Conservation (phyloP, 1,140 invertebrate genomes). For the Sipha flava region DNA sequence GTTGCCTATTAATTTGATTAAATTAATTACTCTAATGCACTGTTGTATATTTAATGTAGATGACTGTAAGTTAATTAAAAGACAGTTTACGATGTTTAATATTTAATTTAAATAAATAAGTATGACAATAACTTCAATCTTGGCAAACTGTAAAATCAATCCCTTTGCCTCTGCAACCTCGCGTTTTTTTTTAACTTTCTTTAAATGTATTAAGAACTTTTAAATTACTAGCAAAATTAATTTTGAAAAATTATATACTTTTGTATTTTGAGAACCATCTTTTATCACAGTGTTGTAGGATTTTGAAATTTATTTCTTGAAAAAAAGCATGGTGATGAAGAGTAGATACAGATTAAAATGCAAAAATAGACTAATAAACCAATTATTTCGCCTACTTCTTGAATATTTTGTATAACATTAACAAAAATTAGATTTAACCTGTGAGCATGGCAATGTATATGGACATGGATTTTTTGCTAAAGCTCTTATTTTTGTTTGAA, state of each 20-base stretch:
- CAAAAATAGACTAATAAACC: not conserved
- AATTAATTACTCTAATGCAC: not conserved
- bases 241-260: not conserved
- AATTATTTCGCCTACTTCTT: conserved; percentile 10
- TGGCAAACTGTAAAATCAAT: not conserved
- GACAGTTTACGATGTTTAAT: not conserved
- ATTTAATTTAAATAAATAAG: not conserved
- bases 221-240: not conserved
- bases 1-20: no score
- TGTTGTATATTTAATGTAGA: not conserved
- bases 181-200: not conserved
- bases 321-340: not conserved
- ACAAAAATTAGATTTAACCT: not conserved
- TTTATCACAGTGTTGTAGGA: not conserved
- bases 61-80: not conserved
- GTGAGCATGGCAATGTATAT: not conserved
- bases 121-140: not conserved
- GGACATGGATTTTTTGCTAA: not conserved
- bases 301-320: no score
- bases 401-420: not conserved
- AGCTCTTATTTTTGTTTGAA: no score
- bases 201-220: not conserved
- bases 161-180: not conserved
- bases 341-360: not conserved
- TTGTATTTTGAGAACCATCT: not conserved